phyloP scores from a whole-genome alignment of 2,888 invertebrate genomes.

The Drosophila diplacantha region DNA sequence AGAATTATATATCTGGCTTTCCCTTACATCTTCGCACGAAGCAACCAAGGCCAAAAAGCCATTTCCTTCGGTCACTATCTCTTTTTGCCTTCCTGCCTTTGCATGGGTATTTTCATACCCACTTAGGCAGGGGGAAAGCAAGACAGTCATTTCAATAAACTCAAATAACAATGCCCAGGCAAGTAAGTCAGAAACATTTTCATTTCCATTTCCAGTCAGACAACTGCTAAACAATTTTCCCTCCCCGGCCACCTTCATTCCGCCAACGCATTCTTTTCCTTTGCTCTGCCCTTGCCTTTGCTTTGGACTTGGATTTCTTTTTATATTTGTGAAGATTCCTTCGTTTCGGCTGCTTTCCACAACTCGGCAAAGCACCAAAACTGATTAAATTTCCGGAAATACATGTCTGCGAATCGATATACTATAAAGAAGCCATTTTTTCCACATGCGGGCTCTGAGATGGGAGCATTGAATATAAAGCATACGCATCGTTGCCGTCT shows the following conservation, averaged over 20 bases:
- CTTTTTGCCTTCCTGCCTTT: background rate
- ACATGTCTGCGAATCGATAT: conserved; percentile 43
- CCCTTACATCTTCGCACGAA: conserved; percentile 7
- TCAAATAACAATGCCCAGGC: conserved; percentile 34
- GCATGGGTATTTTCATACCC: conserved; percentile 41
- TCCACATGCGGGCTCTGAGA: conserved; percentile 9
- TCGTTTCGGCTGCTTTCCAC: conserved; percentile 24
- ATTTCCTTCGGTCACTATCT: conserved; percentile 19
- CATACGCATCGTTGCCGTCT: conserved; percentile 39
- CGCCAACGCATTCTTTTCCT: conserved; percentile 13
- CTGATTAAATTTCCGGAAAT: conserved; percentile 57
- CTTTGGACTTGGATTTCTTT: conserved; percentile 16
- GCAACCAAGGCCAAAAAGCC: conserved; percentile 21
- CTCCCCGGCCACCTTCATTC: conserved; percentile 5
- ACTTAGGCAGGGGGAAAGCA: conserved; percentile 32
- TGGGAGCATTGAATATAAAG: conserved; percentile 39
- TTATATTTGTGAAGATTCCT: conserved; percentile 26
- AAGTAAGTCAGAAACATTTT: conserved; percentile 51
- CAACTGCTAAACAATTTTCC: conserved; percentile 42
- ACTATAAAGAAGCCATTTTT: conserved; percentile 43
- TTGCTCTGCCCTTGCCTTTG: conserved; percentile 15
- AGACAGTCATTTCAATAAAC: conserved; percentile 38
- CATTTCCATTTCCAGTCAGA: conserved; percentile 37
- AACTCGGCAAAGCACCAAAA: conserved; percentile 47
- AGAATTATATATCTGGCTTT: conserved; percentile 6